Percentiles rank a stretch among this genome's conserved stretches.
phyloP scores from a whole-genome alignment of 30 jellyfish, hydroid and myxozoan species.

The Hydractinia symbiolongicarpus region DNA sequence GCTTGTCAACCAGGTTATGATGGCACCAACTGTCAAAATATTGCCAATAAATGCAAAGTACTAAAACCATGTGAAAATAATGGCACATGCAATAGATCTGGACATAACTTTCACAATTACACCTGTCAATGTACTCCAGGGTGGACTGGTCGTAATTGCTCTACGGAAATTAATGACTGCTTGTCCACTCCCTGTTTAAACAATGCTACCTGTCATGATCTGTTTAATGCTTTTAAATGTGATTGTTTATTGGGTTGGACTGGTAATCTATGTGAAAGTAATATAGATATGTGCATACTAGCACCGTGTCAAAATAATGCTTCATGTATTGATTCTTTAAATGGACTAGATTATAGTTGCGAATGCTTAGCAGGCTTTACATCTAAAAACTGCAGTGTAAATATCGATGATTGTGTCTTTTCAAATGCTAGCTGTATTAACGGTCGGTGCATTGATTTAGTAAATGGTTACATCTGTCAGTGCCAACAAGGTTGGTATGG shows the following conservation, averaged over 20 bases:
- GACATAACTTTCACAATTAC: slow-evolving; percentile 30
- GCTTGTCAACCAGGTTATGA: slow-evolving; percentile 47
- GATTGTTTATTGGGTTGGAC: slow-evolving; percentile 62
- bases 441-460: slow-evolving; percentile 20
- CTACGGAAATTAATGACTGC: slow-evolving; percentile 51
- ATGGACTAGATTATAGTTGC: slow-evolving; percentile 39
- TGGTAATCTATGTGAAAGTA: slow-evolving; percentile 49
- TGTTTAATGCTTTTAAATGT: slow-evolving; percentile 52
- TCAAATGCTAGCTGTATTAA: slow-evolving; percentile 16
- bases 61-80: slow-evolving; percentile 52
- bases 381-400: slow-evolving; percentile 18
- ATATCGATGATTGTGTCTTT: slow-evolving; percentile 18
- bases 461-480: slow-evolving; percentile 3
- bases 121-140: slow-evolving; percentile 61
- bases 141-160: slow-evolving; percentile 55
- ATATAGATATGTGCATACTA: slow-evolving; percentile 50
- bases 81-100: slow-evolving; percentile 41
- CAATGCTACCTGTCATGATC: slow-evolving; percentile 55
- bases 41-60: slow-evolving; percentile 50
- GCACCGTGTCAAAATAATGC: slow-evolving; percentile 67
- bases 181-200: slow-evolving; percentile 45
- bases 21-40: slow-evolving; percentile 56
- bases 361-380: slow-evolving; percentile 26
- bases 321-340: slow-evolving; percentile 40
- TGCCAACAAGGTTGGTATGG: slow-evolving; percentile 42